A percentile compares a stretch with the other conserved stretches of the same genome.
Conservation (phyloP, 2,113 vertebrate species). For the Oriolus oriolus region DNA sequence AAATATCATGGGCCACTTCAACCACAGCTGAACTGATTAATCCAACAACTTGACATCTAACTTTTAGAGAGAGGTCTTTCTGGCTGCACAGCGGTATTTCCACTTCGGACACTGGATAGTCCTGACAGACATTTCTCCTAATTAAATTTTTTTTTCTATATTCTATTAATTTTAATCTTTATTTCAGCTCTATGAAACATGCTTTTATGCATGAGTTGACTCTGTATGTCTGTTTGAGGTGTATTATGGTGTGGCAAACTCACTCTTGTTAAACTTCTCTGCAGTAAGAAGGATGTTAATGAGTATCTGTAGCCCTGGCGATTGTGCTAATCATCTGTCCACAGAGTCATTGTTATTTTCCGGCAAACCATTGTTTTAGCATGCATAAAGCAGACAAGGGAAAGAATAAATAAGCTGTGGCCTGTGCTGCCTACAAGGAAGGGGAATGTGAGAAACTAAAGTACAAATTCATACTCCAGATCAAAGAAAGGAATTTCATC, state of each 20-base stretch:
- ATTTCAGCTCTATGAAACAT: not conserved
- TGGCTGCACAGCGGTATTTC: not conserved
- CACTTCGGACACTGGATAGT: not conserved
- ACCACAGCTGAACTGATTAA: not conserved
- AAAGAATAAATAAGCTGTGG: not conserved
- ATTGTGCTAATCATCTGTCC: constrained; percentile 1
- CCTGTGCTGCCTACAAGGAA: not conserved
- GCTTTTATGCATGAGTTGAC: not conserved
- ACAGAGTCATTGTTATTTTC: not conserved
- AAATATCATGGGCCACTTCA: not conserved
- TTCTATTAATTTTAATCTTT: not conserved
- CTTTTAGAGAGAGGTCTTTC: not conserved
- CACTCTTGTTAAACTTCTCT: not conserved
- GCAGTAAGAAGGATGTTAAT: not conserved
- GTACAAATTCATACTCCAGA: not conserved
- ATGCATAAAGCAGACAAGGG: not conserved
- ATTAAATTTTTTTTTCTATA: not conserved
- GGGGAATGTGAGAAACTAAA: not conserved
- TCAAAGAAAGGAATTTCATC: not conserved
- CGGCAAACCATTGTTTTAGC: not conserved
- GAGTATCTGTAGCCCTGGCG: not conserved
- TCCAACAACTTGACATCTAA: not conserved
- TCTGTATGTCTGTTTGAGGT: not conserved
- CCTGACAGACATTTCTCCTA: not conserved
- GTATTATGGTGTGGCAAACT: not conserved